Base-by-base conservation (phyloP, 2,888 invertebrate species). In the Lochmaea crataegi region DNA sequence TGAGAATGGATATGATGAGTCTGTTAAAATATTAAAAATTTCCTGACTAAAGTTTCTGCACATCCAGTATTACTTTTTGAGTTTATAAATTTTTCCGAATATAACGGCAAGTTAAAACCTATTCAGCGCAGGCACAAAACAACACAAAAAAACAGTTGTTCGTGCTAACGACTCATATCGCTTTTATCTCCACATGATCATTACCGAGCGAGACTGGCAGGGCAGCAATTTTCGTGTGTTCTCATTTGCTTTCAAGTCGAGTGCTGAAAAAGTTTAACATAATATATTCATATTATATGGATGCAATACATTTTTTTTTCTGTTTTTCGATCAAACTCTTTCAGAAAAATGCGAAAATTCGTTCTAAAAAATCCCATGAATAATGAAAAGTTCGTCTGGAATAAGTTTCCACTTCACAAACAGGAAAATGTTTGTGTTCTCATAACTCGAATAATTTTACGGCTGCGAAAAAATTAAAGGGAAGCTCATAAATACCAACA, bases 131-230 rank as follows among this genome's bases (percentile, higher is more conserved):
- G 53, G 53, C 16, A 53, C 53, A 16, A 53, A 53, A 18, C 18
- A 53, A 53, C 53, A 53, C 7, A 41, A 38, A 61, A 60, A 60
- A 38, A 5, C 60, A 63, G 61, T 18, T 11, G 70, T 65, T 70
- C 70, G 70, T 70, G 70, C 64, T 70, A 70, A 65, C 70, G 56
- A 57, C 70, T 70, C 64, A 64, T 70, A 70, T 42, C 56, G 70
- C 57, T 53, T 64, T 70, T 70, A 70, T 70, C 64, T 70, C 64
- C 64, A 64, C 70, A 70, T 63, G 61, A 63, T 70, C 18, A 64
- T 70, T 64, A 64, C 61, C 16, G 57, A 64, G 45, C 70, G 64
- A 56, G 57, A 56, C 70, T 57, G 42, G 48, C 32, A 56, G 64
- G 65, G 64, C 45, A 56, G 56, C 69, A 1, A 57, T 70, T 45